Base-by-base conservation (phyloP, 1,140 invertebrate species). In the Leptinotarsa defecta region DNA sequence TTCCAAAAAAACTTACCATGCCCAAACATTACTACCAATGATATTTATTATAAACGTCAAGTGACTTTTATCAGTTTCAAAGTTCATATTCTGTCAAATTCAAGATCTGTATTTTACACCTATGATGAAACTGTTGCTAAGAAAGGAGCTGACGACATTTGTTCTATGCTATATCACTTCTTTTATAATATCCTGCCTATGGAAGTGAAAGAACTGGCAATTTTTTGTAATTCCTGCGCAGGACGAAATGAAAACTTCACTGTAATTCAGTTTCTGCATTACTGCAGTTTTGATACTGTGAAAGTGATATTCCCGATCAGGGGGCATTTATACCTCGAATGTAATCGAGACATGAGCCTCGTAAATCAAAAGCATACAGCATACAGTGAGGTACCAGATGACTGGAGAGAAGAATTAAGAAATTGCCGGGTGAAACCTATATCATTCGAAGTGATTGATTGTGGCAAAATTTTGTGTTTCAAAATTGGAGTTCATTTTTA, bases 301-400 rank as follows among this genome's bases (percentile, higher is more conserved):
- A 24, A 24, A 24, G 68, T 77, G 24, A 74, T 70, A 72, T 79
- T 77, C 68, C 75, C 73, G 15, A 24, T 75, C 4, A 20, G 72
- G n/a, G 49, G 76, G n/a, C 76, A 77, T 43, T 72, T 27, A 13
- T 77, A 77, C 27, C 19, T 77, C 27, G 68, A 77, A 62, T 70
- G 72, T 52, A 52, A 77, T 64, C 69, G 57, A 74, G 24, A 77
- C 48, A 71, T 79, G 62, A 71, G 67, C n/a, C 52, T 78, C 52
- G 67, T 78, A 49, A 78, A 78, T 19, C 49, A 73, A 52, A 77
- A 77, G n/a, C n/a, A n/a, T n/a, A n/a, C n/a, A 74, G 67, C 73
- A 8, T 49, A 69, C 15, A 67, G 65, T 13, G 61, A 69, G 27
- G 22, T 24, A 24, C 22, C 22, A 24, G 22, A 24, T 24, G 1